Evolutionary conservation across 2,797 vertebrate genomes (phyloP), one percentile per base, ranked within the genome.

Genomic region (Naso thynnoides): DNA sequence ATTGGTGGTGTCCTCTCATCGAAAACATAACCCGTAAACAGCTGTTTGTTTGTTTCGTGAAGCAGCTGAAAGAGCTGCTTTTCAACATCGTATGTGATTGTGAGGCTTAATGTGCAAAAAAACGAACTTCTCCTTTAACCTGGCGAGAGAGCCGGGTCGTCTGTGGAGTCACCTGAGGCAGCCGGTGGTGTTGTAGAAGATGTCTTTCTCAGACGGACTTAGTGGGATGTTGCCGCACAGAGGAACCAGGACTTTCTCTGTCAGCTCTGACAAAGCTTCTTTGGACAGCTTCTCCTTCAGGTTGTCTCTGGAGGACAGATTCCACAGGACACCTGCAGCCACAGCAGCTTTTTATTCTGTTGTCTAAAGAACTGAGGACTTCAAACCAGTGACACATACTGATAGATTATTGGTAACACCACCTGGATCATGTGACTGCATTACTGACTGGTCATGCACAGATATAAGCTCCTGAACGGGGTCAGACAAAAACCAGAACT

Each of bases 231-330:
- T 93, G 2, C 70, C 83, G 0, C 97, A 97, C 10, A 97, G 93
- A 3, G 98, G 97, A 23, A 96, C 86, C 79, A 99, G 90, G 0
- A 99, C 94, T 57, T 95, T 93, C 67, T 96, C 95, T 0, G 96
- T 98, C 81, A 99, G 94, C 71, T 96, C 95, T 8, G 94, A 84
- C 74, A 99, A 83, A 0, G 95, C 96, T 79, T 98, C 97, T 13
- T 91, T 91, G 16, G 96, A 96, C 88, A 99, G 87, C 63, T 95
- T 96, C 67, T 98, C 96, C 92, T 99, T 99, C 74, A 99, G 91
- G 88, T 94, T 96, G 91, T 99, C 98, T 26, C 95, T 98, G 82
- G 98, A 99, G 27, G 98, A 99, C 76, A 99, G 92, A 83, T 99
- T 99, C 98, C 98, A 99, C 64, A 99, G 92, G 87, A 99, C 97